Evolutionary conservation across 2,888 invertebrate species (phyloP), one percentile per base, ranked within the genome.

Genomic region (Drosophila seclusa): DNA sequence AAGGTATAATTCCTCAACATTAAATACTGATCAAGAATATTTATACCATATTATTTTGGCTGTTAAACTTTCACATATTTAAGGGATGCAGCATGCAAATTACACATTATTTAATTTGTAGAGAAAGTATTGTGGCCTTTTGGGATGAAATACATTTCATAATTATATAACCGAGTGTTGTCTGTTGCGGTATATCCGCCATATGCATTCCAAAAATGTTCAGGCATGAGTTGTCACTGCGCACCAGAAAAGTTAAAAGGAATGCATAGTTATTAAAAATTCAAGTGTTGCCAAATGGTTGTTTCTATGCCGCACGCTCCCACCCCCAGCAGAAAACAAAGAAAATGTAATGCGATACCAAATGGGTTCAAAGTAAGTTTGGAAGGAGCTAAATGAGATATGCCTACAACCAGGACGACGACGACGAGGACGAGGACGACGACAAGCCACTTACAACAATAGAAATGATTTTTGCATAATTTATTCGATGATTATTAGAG

Each of bases 401-500:
- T 50, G 65, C 58, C 67, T 11, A 42, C 2, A 21, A 24, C 18
- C n/a, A 13, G 11, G 32, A 31, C 10, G 10, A 50, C 29, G 4
- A 52, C 52, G 4, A 49, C 8, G 5, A 16, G 1, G 24, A 36
- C 18, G n/a, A 55, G 4, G 60, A 53, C 74, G 68, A 70, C 70
- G 80, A 80, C 82, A 87, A 82, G 87, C 78, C 89, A 89, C 90
- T 90, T 87, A 80, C 76, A 80, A 87, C 83, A 89, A 90, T 90
- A 80, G 82, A 81, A 85, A 87, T 85, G 89, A 92, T 92, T 92
- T 92, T 90, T 92, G 90, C 92, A 92, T 92, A 92, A 92, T 92
- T 92, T 92, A 92, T 92, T 91, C 92, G 90, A 92, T 92, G 92
- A 92, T 92, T 92, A 92, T 92, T 92, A 92, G 91, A 83, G 60